Evolutionary conservation across 2,797 vertebrate species (phyloP).

Genomic region (Octomys mimax): DNA sequence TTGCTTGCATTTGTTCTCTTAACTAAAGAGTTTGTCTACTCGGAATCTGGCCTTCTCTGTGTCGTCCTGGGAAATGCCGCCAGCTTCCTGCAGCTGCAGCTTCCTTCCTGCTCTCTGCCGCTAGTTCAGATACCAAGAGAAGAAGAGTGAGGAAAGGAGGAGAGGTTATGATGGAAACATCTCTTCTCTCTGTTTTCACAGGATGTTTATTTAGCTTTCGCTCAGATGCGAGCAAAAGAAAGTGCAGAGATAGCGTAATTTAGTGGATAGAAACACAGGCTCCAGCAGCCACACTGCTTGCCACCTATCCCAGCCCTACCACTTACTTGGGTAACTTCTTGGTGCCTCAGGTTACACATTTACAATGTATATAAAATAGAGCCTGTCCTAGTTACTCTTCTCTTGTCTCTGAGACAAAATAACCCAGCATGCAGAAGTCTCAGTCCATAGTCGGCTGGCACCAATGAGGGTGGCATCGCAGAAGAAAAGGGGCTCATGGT

Average conservation of each 20-base stretch:
- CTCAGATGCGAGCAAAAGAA: neutral
- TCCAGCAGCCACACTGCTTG: neutral
- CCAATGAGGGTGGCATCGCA: neutral
- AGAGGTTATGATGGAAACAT: accelerated
- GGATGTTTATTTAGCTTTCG: neutral
- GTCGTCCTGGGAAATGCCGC: neutral
- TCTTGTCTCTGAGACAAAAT: neutral
- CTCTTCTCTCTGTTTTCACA: neutral
- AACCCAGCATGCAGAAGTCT: neutral
- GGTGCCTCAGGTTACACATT: neutral
- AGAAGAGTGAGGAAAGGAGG: neutral
- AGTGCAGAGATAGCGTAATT: neutral
- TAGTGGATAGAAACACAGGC: neutral
- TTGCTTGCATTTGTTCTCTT: neutral
- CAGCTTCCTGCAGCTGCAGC: neutral
- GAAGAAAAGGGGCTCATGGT: neutral
- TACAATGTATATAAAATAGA: slow-evolving; percentile 40
- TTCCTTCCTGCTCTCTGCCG: neutral
- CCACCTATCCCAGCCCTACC: neutral
- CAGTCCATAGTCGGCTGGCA: neutral
- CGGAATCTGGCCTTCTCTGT: neutral
- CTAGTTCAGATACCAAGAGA: neutral
- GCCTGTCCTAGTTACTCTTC: neutral
- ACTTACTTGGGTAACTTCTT: neutral
- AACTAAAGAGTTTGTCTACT: neutral